Base-by-base conservation (phyloP, 1,140 invertebrate genomes). In the Tachypleus tridentatus region DNA sequence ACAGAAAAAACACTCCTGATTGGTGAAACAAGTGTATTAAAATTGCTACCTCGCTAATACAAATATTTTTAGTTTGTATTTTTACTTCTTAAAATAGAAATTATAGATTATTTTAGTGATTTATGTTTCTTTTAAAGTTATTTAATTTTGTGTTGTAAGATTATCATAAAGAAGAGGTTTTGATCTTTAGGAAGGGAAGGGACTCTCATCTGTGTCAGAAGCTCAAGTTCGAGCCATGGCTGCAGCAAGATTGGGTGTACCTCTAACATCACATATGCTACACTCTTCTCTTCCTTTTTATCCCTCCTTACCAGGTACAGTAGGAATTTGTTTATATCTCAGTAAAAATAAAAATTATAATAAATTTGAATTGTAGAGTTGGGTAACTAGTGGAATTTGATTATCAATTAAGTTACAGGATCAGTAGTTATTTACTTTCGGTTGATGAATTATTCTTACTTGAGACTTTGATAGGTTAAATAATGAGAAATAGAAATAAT, bases 211-310 rank as follows among this genome's bases (percentile, higher is more conserved):
- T 6, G 83, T 87, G 10, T 86, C 87, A 7, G 88, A 91, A 74
- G 87, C 87, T 48, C 87, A 89, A 72, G 81, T 89, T 3, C 79
- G 87, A 61, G 86, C 86, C 0, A 85, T 86, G 4, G 84, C 83
- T 64, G 85, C 86, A 5, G 85, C 86, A 50, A 65, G 65, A 65
- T 52, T 65, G 3, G 80, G 85, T 11, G 76, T 88, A 58, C 86
- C 48, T 83, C 86, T 80, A 84, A 87, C 4, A 75, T 88, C 2
- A 86, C 85, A 3, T 72, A 84, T 89, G 79, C 76, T 88, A 64
- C 83, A 86, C 1, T 82, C 84, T 56, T 85, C 85, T 5, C 77
- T 88, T 71, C 85, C 87, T 49, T 88, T 85, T 75, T 88, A 88
- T 75, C 85, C 85, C 60, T 82, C 85, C 51, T 73, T 87, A 70